A percentile compares a stretch with the other conserved stretches of the same genome.
Conservation (phyloP, 1,140 invertebrate species). For the Drosophila bifasciata region DNA sequence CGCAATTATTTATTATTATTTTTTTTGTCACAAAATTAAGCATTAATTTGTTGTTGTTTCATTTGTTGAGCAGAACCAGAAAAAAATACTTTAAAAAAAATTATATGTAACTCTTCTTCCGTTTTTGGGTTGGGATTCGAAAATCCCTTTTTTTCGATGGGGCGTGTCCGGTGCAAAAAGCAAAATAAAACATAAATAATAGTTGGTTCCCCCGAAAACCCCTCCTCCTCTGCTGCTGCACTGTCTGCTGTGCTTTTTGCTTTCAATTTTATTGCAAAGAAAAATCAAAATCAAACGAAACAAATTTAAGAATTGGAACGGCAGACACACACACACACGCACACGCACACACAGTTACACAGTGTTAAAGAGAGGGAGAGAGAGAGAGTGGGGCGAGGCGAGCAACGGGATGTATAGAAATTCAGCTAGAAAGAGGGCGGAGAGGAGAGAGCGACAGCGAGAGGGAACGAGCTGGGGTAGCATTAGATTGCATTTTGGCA, state of each 20-base stretch:
- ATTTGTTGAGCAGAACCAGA: constrained; percentile 2
- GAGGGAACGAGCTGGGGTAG: constrained; percentile 3
- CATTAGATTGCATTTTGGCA: constrained; percentile 9
- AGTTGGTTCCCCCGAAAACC: constrained; percentile 1
- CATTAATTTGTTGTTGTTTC: no score
- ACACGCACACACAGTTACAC: constrained; percentile 21
- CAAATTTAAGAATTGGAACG: constrained; percentile 16
- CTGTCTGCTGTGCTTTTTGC: neutral
- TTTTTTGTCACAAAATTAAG: no score
- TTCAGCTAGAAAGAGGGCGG: constrained; percentile 15
- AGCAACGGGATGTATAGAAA: no score
- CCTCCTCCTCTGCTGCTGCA: neutral
- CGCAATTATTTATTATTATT: no score
- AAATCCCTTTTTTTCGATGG: constrained; percentile 5
- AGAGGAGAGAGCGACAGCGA: neutral
- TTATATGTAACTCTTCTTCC: neutral
- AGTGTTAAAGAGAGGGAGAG: constrained; percentile 14
- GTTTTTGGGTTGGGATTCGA: constrained; percentile 8
- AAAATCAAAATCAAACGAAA: neutral
- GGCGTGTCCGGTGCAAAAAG: constrained; percentile 32
- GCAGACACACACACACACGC: constrained; percentile 20
- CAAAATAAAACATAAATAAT: neutral
- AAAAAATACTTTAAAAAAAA: constrained; percentile 5
- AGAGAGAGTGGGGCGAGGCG: neutral
- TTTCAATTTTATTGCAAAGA: constrained; percentile 5